Evolutionary conservation across 1,140 invertebrate species (phyloP), one percentile per base, ranked within the genome.

Genomic region (Zaprionus gabonicus): DNA sequence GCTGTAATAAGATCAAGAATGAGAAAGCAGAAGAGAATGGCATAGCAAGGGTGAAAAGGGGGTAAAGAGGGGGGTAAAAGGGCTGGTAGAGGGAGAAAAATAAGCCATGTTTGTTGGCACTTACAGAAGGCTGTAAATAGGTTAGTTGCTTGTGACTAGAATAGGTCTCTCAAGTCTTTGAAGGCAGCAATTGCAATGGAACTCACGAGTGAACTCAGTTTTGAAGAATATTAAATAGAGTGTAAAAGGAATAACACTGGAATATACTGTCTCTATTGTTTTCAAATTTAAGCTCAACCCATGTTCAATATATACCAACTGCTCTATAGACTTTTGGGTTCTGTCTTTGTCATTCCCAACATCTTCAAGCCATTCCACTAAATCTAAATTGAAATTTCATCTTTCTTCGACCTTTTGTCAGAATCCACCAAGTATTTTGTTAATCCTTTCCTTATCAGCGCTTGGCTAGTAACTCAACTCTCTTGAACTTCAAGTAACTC

Each of bases 1-100:
- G 13, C 7, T 15, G 27, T 58, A 76, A 71, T 55, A 46, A 44
- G 44, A 41, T 36, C 69, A 28, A n/a, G 25, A 25, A 34, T 17
- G 17, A 36, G 23, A 38, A 27, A 64, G 9, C 7, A 2, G 31
- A 12, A 51, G 46, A 6, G 15, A n/a, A 44, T 4, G 41, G 5
- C 15, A 44, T 0, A 6, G 41, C n/a, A n/a, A 44, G 15, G n/a
- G 23, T 23, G 1, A 23, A 23, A 23, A 2, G 23, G 23, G 23
- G 23, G 15, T 4, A 2, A 7, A n/a, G 0, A 44, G 41, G 15
- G 17, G n/a, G 15, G 2, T 36, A 6, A 7, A 44, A n/a, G n/a
- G n/a, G n/a, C n/a, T n/a, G n/a, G 13, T 10, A 2, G 27, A 20
- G 27, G 44, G 1, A 51, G 44, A 6, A 23, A 49, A 51, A 51